A percentile compares a stretch with the other conserved stretches of the same genome.
phyloP scores from a whole-genome alignment of 2,113 vertebrate genomes.

The Elachura formosa region DNA sequence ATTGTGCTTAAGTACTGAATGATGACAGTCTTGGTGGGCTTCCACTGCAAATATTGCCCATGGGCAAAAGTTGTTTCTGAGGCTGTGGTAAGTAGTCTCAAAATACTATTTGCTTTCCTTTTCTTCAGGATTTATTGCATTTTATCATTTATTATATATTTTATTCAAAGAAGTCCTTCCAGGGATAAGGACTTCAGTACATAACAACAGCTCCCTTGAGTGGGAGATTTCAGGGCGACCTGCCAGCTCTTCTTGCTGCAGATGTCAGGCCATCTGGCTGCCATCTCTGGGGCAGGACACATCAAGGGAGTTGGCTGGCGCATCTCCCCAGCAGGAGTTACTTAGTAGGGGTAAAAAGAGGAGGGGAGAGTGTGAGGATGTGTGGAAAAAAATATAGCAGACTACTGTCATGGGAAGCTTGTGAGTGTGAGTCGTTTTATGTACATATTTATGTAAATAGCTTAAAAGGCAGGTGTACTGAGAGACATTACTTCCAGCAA shows the following conservation, averaged over 20 bases:
- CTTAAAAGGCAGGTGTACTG: background rate
- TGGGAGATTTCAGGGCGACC: slow-evolving; percentile 62
- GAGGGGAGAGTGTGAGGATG: background rate
- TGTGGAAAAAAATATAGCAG: background rate
- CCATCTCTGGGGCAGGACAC: slow-evolving; percentile 62
- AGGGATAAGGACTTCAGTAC: slow-evolving; percentile 47
- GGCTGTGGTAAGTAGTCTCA: background rate
- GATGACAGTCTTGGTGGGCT: background rate
- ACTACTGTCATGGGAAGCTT: background rate
- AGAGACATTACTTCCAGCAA: background rate
- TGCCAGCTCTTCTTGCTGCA: slow-evolving; percentile 62
- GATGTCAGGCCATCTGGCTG: slow-evolving; percentile 66
- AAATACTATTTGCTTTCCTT: slow-evolving; percentile 1
- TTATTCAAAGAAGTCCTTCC: slow-evolving; percentile 46
- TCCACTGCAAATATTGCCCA: background rate
- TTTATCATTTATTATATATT: slow-evolving; percentile 39
- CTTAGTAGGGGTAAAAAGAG: background rate
- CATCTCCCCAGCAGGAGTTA: slow-evolving; percentile 44
- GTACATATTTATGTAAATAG: background rate
- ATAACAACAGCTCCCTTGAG: slow-evolving; percentile 60
- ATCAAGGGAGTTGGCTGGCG: slow-evolving; percentile 60
- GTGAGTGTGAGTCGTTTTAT: background rate
- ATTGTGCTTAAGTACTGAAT: background rate
- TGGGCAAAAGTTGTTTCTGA: background rate
- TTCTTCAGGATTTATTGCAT: slow-evolving; percentile 14